These are phyloP conservation scores for Caenorhabditis sp. DNA, from an alignment of 2,888 invertebrate species.

Conservation along the genomic window DNA sequence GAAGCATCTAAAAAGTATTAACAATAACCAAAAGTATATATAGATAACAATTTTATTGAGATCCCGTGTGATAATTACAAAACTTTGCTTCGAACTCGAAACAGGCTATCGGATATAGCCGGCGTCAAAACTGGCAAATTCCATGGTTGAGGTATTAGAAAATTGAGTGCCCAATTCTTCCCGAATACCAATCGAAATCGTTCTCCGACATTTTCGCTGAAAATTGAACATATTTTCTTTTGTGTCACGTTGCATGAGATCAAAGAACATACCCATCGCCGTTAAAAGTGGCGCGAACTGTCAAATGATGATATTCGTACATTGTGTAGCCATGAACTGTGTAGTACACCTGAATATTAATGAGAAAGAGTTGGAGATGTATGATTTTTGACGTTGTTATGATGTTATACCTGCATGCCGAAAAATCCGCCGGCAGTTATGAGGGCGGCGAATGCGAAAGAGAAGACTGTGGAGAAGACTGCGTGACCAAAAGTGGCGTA, in stretches of 20 bases:
- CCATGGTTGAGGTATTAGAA: constrained; percentile 62
- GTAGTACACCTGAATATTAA: constrained; percentile 60
- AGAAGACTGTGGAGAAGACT: constrained; percentile 51
- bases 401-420: constrained; percentile 54
- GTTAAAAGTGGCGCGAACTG: constrained; percentile 59
- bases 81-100: constrained; percentile 54
- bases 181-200: constrained; percentile 69
- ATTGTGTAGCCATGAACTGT: constrained; percentile 68
- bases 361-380: too few relatives aligned
- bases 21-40: too few relatives aligned
- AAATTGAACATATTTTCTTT: too few relatives aligned
- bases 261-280: constrained; percentile 58
- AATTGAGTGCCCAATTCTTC: constrained; percentile 63
- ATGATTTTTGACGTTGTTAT: not conserved
- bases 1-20: too few relatives aligned
- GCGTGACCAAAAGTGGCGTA: constrained; percentile 27
- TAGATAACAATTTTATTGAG: too few relatives aligned
- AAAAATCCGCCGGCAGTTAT: constrained; percentile 62
- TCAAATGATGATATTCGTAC: constrained; percentile 66
- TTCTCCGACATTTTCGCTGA: constrained; percentile 54
- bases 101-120: constrained; percentile 57
- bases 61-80: constrained; percentile 17
- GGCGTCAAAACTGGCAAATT: constrained; percentile 49
- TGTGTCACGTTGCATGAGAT: too few relatives aligned
- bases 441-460: constrained; percentile 53